phyloP scores from a whole-genome alignment of 1,140 invertebrate species.

The Steinernema khuongi region DNA sequence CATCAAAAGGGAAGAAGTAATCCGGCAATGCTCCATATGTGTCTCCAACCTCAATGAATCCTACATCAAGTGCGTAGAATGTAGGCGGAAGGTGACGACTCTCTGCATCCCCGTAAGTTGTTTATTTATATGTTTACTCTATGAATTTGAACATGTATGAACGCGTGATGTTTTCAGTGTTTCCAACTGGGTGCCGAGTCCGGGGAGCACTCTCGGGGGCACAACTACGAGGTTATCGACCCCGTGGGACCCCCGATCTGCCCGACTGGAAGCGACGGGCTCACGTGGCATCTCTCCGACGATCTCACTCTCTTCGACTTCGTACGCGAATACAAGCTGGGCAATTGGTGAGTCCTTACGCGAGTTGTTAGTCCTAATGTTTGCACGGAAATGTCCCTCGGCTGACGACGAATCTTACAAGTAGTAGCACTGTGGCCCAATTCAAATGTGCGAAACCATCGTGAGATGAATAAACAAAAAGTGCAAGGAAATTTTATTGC shows the following conservation, averaged over 20 bases:
- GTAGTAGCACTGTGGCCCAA: too few relatives aligned
- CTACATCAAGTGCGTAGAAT: neutral
- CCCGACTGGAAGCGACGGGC: neutral
- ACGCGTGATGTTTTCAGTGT: neutral
- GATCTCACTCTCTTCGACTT: neutral
- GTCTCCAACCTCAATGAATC: neutral
- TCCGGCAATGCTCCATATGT: neutral
- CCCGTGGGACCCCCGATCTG: neutral
- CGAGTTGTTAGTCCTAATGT: too few relatives aligned
- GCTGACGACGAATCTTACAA: too few relatives aligned
- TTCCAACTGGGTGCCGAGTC: neutral
- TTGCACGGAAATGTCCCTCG: too few relatives aligned
- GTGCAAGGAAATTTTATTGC: too few relatives aligned
- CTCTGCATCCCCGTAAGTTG: neutral
- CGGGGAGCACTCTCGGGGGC: neutral
- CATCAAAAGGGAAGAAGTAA: neutral
- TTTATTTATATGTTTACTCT: neutral
- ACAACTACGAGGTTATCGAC: conserved; percentile 4
- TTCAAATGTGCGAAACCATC: too few relatives aligned
- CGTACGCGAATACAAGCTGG: neutral
- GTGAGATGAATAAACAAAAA: too few relatives aligned
- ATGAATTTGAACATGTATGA: too few relatives aligned
- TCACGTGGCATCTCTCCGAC: neutral
- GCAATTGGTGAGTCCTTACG: conserved; percentile 5
- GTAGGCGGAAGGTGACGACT: neutral